Percentiles rank a stretch among this genome's conserved stretches.
Conservation (phyloP, 2,888 invertebrate species). For the Eupithecia inturbata region DNA sequence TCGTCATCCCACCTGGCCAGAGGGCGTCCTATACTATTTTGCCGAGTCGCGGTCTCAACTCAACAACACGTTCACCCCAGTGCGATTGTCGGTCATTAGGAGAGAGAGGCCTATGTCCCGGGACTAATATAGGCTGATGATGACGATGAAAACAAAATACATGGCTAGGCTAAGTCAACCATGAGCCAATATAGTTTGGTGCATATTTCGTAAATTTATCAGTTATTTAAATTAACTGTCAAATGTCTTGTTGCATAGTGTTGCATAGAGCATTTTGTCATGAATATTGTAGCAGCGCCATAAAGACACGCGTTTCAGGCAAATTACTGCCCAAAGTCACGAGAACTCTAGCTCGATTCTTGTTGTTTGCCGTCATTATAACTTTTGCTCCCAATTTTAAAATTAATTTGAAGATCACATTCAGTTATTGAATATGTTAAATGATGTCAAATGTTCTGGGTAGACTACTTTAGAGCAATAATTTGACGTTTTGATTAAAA, state of each 20-base stretch:
- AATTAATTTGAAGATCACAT: neutral
- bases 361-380: neutral
- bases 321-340: conserved; percentile 3
- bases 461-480: too few species aligned
- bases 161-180: neutral
- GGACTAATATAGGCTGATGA: neutral
- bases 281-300: neutral
- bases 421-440: neutral
- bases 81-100: neutral
- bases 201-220: neutral
- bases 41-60: too few species aligned
- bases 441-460: neutral
- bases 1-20: neutral
- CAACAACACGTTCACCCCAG: too few species aligned
- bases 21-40: too few species aligned
- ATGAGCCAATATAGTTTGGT: neutral
- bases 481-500: too few species aligned
- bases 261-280: conserved; percentile 1
- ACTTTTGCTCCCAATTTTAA: neutral
- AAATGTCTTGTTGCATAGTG: conserved; percentile 4
- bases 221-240: conserved; percentile 9
- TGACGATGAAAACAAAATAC: neutral
- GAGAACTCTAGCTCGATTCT: neutral
- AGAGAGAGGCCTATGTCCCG: neutral
- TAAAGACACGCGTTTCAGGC: conserved; percentile 12